Evolutionary conservation across 2,113 vertebrate genomes (phyloP).

Genomic region (Cyanoderma ruficeps): DNA sequence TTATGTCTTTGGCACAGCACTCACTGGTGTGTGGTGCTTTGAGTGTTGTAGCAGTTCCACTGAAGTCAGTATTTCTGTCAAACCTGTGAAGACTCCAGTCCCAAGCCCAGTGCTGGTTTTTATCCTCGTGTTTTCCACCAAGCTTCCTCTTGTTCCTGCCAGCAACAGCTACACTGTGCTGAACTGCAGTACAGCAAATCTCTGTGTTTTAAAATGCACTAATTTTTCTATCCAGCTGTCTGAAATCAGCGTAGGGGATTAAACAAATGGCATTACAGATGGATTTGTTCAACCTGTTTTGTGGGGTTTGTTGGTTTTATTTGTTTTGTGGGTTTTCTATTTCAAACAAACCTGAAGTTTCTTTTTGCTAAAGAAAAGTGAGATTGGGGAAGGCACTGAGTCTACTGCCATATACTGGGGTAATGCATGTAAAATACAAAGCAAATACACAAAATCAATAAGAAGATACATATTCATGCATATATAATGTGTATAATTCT

Average conservation of each 20-base stretch:
- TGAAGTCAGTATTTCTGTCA: neutral
- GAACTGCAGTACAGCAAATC: neutral
- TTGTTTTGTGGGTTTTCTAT: neutral
- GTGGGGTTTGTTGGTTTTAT: neutral
- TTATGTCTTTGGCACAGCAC: neutral
- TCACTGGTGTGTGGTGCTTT: neutral
- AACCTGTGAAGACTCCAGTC: neutral
- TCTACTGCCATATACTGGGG: neutral
- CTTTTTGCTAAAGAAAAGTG: neutral
- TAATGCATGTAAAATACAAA: neutral
- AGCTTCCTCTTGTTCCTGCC: neutral
- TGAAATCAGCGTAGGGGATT: neutral
- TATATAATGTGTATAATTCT: neutral
- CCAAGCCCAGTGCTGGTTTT: neutral
- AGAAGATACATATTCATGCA: neutral
- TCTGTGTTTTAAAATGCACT: neutral
- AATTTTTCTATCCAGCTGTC: neutral
- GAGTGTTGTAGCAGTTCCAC: neutral
- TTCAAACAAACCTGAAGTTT: neutral
- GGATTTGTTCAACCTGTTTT: neutral
- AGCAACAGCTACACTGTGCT: neutral
- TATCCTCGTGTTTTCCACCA: neutral
- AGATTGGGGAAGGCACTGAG: neutral
- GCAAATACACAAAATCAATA: neutral
- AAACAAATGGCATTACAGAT: neutral